phyloP scores from a whole-genome alignment of 2,797 vertebrate species.

The Phalanger gymnotis region DNA sequence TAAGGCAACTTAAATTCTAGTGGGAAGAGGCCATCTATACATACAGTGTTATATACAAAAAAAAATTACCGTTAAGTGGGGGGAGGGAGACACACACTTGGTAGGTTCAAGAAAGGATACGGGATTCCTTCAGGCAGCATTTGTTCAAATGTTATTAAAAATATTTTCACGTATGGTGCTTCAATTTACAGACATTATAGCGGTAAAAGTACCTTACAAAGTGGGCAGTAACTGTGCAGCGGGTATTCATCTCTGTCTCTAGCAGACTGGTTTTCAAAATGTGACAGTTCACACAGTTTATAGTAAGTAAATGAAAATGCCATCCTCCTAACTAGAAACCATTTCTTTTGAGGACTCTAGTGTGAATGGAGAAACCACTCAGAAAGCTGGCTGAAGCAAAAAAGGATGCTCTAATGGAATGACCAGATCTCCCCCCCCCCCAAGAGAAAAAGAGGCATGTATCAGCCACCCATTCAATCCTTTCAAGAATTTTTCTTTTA shows the following conservation, averaged over 20 bases:
- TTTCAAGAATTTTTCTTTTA: background rate
- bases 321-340: background rate
- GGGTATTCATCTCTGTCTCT: background rate
- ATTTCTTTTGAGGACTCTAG: background rate
- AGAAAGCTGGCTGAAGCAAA: background rate
- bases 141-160: slow-evolving; percentile 14
- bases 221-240: rapidly evolving
- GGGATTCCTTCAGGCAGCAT: background rate
- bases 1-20: background rate
- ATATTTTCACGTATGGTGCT: background rate
- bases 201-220: rapidly evolving
- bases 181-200: background rate
- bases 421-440: background rate
- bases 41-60: background rate
- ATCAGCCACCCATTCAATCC: background rate
- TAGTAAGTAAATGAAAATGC: background rate
- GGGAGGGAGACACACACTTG: background rate
- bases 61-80: background rate
- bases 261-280: background rate
- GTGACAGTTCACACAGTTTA: background rate
- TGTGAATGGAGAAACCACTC: background rate
- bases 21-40: background rate
- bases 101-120: background rate
- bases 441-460: rapidly evolving
- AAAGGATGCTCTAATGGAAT: background rate